Evolutionary conservation across 2,888 invertebrate species (phyloP).

Genomic region (Odontothrips loti): DNA sequence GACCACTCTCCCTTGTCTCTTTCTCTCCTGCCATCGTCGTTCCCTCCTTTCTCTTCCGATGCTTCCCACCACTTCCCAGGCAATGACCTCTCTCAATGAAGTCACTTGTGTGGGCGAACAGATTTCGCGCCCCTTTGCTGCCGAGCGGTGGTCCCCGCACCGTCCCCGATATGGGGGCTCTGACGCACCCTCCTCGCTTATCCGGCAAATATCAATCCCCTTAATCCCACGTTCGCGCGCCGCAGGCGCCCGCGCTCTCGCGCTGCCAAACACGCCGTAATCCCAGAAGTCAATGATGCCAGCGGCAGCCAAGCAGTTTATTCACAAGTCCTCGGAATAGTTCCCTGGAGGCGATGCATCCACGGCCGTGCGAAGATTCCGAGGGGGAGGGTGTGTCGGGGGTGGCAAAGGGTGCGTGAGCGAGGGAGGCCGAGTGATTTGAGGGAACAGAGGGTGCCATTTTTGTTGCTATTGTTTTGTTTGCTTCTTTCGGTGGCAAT

Average conservation of each 20-base stretch:
- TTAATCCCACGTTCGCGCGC: not conserved
- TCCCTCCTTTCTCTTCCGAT: too few species aligned
- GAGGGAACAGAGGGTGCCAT: too few species aligned
- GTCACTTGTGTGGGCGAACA: too few species aligned
- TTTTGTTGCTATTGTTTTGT: too few species aligned
- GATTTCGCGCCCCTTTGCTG: too few species aligned
- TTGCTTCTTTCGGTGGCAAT: too few species aligned
- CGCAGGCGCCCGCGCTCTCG: not conserved
- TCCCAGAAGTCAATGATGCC: slow-evolving; percentile 15
- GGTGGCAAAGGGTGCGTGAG: too few species aligned
- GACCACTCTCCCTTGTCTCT: not conserved
- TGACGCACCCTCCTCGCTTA: not conserved
- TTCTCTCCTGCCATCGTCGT: not conserved
- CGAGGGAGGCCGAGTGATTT: too few species aligned
- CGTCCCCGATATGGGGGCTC: not conserved
- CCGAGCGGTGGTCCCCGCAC: not conserved
- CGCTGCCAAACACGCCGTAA: not conserved
- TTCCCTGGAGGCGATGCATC: not conserved
- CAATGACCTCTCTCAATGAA: too few species aligned
- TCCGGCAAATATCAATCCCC: not conserved
- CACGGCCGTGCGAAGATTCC: not conserved
- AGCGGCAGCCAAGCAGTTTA: not conserved
- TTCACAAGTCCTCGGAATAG: slow-evolving; percentile 8
- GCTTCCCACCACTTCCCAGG: too few species aligned
- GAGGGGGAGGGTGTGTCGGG: too few species aligned